phyloP scores from a whole-genome alignment of 2,888 invertebrate genomes.

The Mechanitis mazaeus region DNA sequence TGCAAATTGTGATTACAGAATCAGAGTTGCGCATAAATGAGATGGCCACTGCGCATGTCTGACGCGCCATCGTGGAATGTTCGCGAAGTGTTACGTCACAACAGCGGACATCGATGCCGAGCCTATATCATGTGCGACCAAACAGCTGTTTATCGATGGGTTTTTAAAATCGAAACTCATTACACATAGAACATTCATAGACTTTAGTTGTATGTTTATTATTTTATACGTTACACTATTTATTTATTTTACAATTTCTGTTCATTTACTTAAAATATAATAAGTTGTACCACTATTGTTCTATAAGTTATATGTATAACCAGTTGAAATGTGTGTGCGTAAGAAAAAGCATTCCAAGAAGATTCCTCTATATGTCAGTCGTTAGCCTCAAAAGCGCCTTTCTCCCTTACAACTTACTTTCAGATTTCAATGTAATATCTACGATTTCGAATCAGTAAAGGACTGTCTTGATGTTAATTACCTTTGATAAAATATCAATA shows the following conservation, averaged over 20 bases:
- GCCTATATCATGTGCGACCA: not conserved
- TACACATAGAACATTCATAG: too few relatives aligned
- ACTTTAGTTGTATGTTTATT: too few relatives aligned
- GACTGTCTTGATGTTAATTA: not conserved
- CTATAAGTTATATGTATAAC: too few relatives aligned
- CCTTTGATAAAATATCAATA: too few relatives aligned
- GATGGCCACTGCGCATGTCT: conserved; percentile 17
- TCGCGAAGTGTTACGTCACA: conserved; percentile 24
- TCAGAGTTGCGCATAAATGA: conserved; percentile 13
- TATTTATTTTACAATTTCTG: too few relatives aligned
- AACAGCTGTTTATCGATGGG: too few relatives aligned
- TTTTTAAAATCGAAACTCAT: too few relatives aligned
- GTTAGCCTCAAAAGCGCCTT: conserved; percentile 19
- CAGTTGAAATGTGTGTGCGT: not conserved
- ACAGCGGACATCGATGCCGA: not conserved
- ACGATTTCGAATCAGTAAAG: not conserved
- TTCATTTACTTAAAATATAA: too few relatives aligned
- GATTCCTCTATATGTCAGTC: conserved; percentile 15
- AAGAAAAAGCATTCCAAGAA: conserved; percentile 9
- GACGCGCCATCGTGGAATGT: conserved; percentile 18
- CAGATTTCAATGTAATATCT: conserved; percentile 14
- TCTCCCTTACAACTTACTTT: conserved; percentile 18
- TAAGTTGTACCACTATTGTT: too few relatives aligned
- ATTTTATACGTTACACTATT: too few relatives aligned
- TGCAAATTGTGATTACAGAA: not conserved